These are phyloP conservation scores for Papilio machaon DNA, from an alignment of 1,140 invertebrate species.

Conservation along the genomic window DNA sequence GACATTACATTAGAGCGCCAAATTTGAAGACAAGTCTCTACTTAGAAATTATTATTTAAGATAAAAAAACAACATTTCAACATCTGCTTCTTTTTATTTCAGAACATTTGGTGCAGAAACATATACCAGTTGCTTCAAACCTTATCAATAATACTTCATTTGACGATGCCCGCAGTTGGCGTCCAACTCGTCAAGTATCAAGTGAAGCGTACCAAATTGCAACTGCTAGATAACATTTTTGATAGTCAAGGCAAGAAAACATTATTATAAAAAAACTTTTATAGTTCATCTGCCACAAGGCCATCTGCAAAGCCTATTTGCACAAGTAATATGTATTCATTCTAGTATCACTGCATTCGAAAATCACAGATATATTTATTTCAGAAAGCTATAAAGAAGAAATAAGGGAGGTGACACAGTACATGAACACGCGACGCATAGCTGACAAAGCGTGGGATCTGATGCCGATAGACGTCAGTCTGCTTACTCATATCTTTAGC, in stretches of 20 bases:
- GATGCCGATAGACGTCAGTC: background rate
- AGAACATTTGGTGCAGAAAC: background rate
- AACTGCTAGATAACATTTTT: background rate
- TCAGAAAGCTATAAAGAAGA: background rate
- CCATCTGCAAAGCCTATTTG: background rate
- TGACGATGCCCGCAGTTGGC: background rate
- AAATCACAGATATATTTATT: background rate
- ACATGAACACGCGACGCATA: conserved; percentile 15
- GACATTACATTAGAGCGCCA: no score
- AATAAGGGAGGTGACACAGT: background rate
- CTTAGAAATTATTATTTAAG: no score
- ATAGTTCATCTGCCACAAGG: no score
- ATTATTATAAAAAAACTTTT: no score
- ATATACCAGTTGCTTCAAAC: background rate
- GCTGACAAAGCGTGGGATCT: conserved; percentile 1
- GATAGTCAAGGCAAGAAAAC: background rate
- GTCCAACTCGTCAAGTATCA: background rate
- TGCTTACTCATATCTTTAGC: background rate
- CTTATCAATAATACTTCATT: background rate
- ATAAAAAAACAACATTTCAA: no score
- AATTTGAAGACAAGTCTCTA: no score
- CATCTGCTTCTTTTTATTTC: background rate
- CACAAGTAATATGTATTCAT: no score
- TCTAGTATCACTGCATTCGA: no score
- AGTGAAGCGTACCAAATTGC: background rate